These are phyloP conservation scores for Orthosia cruda DNA, from an alignment of 2,888 invertebrate species.

Conservation along the genomic window DNA sequence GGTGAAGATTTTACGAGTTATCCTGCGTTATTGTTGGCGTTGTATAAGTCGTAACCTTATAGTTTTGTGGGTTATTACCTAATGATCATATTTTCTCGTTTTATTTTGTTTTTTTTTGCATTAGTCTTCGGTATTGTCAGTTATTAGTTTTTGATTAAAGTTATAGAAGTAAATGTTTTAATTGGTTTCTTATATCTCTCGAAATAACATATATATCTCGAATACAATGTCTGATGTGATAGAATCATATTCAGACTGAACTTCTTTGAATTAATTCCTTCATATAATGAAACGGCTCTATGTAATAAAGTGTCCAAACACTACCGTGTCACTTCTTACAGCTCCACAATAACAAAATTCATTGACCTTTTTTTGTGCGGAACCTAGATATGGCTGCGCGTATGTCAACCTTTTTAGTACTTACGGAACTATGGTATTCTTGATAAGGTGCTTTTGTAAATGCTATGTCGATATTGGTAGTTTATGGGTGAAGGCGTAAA, in stretches of 20 bases:
- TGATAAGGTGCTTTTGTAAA: constrained; percentile 44
- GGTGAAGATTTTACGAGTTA: constrained; percentile 45
- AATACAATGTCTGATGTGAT: neutral
- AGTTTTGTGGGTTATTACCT: constrained; percentile 18
- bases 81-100: constrained; percentile 18
- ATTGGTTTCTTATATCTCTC: neutral
- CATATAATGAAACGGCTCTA: neutral
- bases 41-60: constrained; percentile 22
- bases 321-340: neutral
- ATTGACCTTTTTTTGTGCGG: constrained; percentile 50
- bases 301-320: neutral
- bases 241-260: neutral
- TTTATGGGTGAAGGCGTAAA: constrained; percentile 43
- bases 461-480: constrained; percentile 46
- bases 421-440: constrained; percentile 18
- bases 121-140: neutral
- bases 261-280: neutral
- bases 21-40: constrained; percentile 35
- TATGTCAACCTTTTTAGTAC: constrained; percentile 57
- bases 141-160: neutral
- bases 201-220: no score
- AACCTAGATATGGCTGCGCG: constrained; percentile 39
- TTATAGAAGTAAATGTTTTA: neutral
- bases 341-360: constrained; percentile 46
- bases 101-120: constrained; percentile 5